Base-by-base conservation (phyloP, 2,888 invertebrate genomes). In the Vannuccia rotundouncinata region DNA sequence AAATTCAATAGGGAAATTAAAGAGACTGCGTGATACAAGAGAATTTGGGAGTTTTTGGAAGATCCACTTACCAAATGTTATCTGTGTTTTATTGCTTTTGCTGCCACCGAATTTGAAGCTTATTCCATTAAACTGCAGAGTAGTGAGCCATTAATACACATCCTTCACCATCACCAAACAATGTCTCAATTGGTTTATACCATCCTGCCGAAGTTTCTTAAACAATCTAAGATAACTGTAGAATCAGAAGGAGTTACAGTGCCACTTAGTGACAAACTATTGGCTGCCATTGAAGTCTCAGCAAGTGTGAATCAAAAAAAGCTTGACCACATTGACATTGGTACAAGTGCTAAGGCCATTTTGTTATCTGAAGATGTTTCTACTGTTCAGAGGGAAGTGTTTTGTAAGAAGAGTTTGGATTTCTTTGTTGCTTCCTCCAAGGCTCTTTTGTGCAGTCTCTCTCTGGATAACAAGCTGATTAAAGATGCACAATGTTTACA, bases 281-380 rank as follows among this genome's bases (percentile, higher is more conserved):
- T 66, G 45, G 66, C 66, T 66, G 66, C 5, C 66, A 66, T 66
- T 66, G 66, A 66, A 13, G 66, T 66, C 66, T 66, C 66, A 13
- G 22, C 66, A 22, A 66, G 10, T 13, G 66, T 22, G 22, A 66
- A 66, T 66, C 80, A 13, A 84, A 85, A 79, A 75, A 75, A 75
- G 75, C 13, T 75, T 29, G 75, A 29, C 30, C 2, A 75, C 2
- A 29, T 75, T 31, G 29, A 75, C 31, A 31, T 75, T 2, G 75
- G 75, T 28, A 75, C 75, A 31, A 5, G 31, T 22, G 75, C 75
- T 31, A 75, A 75, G 31, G 75, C 29, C 29, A 75, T 75, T 5
- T 31, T 75, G 10, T 5, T 75, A 31, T 75, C 75, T 31, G 2
- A 31, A 29, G 75, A 75, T 75, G 13, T 75, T 75, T 29, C 29